phyloP scores from a whole-genome alignment of 2,888 invertebrate genomes.

The Cryptosula pallasiana region DNA sequence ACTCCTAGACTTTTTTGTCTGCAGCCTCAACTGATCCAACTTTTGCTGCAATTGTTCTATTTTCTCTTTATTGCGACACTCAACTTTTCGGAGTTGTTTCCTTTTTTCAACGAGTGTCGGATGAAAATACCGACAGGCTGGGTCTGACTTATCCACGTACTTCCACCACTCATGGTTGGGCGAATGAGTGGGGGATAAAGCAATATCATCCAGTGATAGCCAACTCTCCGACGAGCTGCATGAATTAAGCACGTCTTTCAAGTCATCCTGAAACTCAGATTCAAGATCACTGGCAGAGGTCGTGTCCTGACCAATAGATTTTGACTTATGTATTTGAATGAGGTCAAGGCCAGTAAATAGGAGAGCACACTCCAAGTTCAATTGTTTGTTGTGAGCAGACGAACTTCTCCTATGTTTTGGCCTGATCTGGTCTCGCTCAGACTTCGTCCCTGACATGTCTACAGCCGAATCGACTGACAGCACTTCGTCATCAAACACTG shows the following conservation, averaged over 20 bases:
- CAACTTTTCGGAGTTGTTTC: constrained; percentile 18
- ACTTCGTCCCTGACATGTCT: not conserved
- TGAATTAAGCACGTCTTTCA: constrained; percentile 9
- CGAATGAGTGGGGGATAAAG: constrained; percentile 1
- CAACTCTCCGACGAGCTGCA: constrained; percentile 31
- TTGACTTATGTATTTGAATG: constrained; percentile 6
- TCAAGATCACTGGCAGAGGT: constrained; percentile 16
- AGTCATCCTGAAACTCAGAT: constrained; percentile 21
- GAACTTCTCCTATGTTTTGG: not conserved
- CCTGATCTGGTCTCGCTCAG: not conserved
- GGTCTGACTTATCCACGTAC: constrained; percentile 10
- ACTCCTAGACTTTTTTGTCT: not conserved
- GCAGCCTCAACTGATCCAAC: constrained; percentile 17
- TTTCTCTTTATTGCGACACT: not conserved
- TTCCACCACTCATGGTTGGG: constrained; percentile 22
- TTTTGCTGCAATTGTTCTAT: constrained; percentile 22
- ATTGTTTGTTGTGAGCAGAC: constrained; percentile 26
- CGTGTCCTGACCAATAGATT: not conserved
- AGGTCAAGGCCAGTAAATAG: constrained; percentile 25
- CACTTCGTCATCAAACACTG: not conserved
- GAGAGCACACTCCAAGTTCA: constrained; percentile 28
- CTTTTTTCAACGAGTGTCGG: constrained; percentile 19
- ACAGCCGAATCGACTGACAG: constrained; percentile 8
- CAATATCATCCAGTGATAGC: constrained; percentile 30
- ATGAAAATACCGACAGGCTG: not conserved